Evolutionary conservation across 1,140 invertebrate genomes (phyloP).

Genomic region (Saccostrea glomerata): DNA sequence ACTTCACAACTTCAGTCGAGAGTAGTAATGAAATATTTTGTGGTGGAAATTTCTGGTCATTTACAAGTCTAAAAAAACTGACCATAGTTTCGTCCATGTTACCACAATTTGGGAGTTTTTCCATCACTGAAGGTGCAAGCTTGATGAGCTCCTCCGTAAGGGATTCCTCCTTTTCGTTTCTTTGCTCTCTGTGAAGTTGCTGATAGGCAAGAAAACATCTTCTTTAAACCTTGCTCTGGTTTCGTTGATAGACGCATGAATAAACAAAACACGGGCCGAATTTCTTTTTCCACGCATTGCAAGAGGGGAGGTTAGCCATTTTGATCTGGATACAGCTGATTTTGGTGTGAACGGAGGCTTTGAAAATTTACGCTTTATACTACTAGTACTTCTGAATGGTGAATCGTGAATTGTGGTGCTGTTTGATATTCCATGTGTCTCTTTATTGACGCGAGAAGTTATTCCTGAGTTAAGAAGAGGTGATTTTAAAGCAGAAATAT

Average conservation of each 20-base stretch:
- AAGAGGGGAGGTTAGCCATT: neutral
- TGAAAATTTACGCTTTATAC: neutral
- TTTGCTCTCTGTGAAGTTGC: neutral
- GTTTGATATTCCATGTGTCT: no score
- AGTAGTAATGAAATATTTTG: conserved; percentile 52
- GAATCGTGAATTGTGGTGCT: no score
- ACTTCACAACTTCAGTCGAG: conserved; percentile 51
- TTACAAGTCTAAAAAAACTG: conserved; percentile 47
- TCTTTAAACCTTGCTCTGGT: neutral
- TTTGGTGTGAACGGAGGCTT: neutral
- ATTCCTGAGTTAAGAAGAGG: neutral
- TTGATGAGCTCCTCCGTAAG: conserved; percentile 20
- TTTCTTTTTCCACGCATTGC: neutral
- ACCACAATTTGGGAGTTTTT: conserved; percentile 19
- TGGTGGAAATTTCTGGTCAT: conserved; percentile 43
- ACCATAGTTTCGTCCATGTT: conserved; percentile 26
- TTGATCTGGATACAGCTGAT: conserved; percentile 1
- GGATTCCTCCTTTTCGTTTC: neutral
- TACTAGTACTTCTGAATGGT: no score
- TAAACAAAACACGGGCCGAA: neutral
- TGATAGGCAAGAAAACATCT: neutral
- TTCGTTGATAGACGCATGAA: neutral
- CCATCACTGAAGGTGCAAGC: conserved; percentile 36
- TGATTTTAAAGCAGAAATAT: neutral
- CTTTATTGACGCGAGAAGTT: no score